phyloP scores from a whole-genome alignment of 2,888 invertebrate genomes.

The Torymus auratus region DNA sequence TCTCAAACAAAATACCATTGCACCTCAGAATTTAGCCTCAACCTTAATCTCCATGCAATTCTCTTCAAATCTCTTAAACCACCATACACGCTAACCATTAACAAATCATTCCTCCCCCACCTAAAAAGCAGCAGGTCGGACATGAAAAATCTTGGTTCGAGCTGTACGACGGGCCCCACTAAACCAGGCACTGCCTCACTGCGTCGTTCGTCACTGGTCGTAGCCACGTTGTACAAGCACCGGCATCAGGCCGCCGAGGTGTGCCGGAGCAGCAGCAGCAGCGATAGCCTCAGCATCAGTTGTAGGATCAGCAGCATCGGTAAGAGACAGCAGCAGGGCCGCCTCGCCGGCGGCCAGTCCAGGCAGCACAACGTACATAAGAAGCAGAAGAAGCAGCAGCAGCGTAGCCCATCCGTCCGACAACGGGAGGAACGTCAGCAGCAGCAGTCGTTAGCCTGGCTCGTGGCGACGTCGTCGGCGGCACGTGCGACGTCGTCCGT shows the following conservation, averaged over 20 bases:
- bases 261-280: conserved; percentile 59
- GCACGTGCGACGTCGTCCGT: conserved; percentile 8
- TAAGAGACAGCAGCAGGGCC: conserved; percentile 60
- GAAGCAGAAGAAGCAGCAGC: conserved; percentile 27
- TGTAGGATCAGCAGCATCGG: conserved; percentile 57
- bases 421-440: background rate
- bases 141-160: conserved; percentile 85
- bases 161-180: conserved; percentile 83
- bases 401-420: conserved; percentile 45
- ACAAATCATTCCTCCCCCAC: conserved; percentile 39
- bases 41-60: too few relatives aligned
- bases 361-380: conserved; percentile 36
- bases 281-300: conserved; percentile 60
- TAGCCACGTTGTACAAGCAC: conserved; percentile 60
- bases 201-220: conserved; percentile 77
- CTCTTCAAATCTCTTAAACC: too few relatives aligned
- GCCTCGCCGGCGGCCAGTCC: conserved; percentile 40
- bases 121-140: conserved; percentile 80
- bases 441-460: conserved; percentile 46
- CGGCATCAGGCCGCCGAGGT: conserved; percentile 1
- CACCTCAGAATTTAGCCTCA: too few relatives aligned
- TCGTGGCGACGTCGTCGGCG: conserved; percentile 23
- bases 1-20: too few relatives aligned
- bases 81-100: too few relatives aligned
- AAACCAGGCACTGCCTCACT: conserved; percentile 83